These are phyloP conservation scores for Dallia pectoralis DNA, from an alignment of 2,797 vertebrate species.

Conservation along the genomic window DNA sequence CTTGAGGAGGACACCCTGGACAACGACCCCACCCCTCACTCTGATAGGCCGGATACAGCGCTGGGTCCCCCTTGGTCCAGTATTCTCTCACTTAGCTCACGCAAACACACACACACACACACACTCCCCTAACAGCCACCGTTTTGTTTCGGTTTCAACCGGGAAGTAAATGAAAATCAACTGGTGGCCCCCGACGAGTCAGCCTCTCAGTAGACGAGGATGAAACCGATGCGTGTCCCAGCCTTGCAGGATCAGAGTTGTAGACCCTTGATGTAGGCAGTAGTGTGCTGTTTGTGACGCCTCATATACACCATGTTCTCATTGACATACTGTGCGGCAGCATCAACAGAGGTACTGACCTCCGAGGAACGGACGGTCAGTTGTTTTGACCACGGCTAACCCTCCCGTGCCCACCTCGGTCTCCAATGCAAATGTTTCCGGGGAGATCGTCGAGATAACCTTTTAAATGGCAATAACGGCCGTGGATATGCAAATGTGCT, in stretches of 20 bases:
- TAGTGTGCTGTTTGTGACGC: not conserved
- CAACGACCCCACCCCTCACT: constrained; percentile 7
- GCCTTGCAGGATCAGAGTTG: no score
- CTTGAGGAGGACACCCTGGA: constrained; percentile 29
- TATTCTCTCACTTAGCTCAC: not conserved
- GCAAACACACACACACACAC: not conserved
- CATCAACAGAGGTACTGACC: not conserved
- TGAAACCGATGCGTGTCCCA: no score
- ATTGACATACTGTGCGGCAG: constrained; percentile 26
- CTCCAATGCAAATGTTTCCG: constrained; percentile 46
- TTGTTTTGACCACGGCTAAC: constrained; percentile 32
- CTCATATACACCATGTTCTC: not conserved
- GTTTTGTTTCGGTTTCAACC: no score
- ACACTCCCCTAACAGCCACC: not conserved
- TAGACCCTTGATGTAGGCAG: not conserved
- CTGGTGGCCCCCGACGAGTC: no score
- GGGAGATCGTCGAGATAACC: constrained; percentile 38
- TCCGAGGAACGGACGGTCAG: not conserved
- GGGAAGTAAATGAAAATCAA: no score
- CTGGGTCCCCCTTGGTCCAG: constrained; percentile 4
- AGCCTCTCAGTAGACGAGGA: no score
- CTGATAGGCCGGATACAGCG: not conserved
- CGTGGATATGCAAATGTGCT: constrained; percentile 60
- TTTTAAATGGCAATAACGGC: constrained; percentile 50
- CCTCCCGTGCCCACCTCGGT: constrained; percentile 28